phyloP scores from a whole-genome alignment of 2,113 vertebrate genomes.

The Carassius auratus region DNA sequence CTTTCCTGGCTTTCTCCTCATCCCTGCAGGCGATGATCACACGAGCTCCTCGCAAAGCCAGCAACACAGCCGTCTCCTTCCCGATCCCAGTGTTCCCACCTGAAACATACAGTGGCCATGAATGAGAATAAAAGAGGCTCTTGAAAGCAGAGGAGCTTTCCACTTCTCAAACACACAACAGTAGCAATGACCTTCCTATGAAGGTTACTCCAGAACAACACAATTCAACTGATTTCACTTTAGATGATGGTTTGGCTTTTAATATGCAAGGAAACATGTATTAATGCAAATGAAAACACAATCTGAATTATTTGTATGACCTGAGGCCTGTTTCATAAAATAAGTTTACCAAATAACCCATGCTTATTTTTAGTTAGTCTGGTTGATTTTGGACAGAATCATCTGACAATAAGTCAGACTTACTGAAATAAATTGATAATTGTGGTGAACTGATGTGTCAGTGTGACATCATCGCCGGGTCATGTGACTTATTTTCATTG shows the following conservation, averaged over 20 bases:
- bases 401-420: no score
- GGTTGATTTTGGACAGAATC: no score
- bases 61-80: constrained; percentile 76
- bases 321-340: no score
- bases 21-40: constrained; percentile 77
- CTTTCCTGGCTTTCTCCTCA: constrained; percentile 67
- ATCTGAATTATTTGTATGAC: neutral
- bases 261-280: neutral
- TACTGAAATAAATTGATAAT: neutral
- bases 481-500: neutral
- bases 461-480: constrained; percentile 5
- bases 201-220: neutral
- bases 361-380: no score
- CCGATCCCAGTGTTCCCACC: constrained; percentile 78
- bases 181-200: neutral
- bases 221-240: neutral
- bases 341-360: no score
- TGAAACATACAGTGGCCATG: constrained; percentile 42
- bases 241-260: neutral
- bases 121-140: neutral
- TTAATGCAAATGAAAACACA: neutral
- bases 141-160: no score
- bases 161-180: neutral
- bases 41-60: constrained; percentile 76
- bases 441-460: constrained; percentile 4